A percentile compares a stretch with the other conserved stretches of the same genome.
Conservation (phyloP, 2,113 vertebrate genomes). For the Pyrgilauda ruficollis region DNA sequence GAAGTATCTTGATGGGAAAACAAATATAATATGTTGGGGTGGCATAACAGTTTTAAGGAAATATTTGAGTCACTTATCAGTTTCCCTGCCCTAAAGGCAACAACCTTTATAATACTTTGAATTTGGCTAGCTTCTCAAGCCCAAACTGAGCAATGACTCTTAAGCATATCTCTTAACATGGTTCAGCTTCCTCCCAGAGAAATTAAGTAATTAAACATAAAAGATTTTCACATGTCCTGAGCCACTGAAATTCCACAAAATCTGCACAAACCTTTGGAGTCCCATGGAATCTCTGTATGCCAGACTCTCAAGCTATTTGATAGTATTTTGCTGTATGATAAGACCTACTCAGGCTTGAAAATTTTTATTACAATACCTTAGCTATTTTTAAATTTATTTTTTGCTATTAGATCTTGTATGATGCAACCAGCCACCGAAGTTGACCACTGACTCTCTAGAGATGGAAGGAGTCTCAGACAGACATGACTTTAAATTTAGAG, state of each 20-base stretch:
- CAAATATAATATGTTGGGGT: neutral
- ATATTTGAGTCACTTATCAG: neutral
- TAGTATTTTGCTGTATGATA: neutral
- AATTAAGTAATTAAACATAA: neutral
- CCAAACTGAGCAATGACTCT: neutral
- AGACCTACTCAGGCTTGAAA: neutral
- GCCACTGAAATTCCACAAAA: neutral
- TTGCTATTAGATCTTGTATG: neutral
- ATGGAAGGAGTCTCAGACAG: neutral
- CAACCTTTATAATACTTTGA: neutral
- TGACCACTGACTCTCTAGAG: neutral
- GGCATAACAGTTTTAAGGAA: neutral
- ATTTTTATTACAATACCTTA: neutral
- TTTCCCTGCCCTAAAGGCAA: neutral
- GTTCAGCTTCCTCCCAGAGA: neutral
- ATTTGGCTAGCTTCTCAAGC: neutral
- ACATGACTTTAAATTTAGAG: neutral
- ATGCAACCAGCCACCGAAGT: neutral
- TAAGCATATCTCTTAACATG: neutral
- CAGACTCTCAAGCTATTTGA: neutral
- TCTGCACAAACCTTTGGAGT: neutral
- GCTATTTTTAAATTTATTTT: neutral
- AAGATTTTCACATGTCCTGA: neutral
- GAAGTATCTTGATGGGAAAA: neutral
- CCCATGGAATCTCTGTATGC: neutral